Evolutionary conservation across 2,888 invertebrate genomes (phyloP).

Genomic region (Hermodice carunculata): DNA sequence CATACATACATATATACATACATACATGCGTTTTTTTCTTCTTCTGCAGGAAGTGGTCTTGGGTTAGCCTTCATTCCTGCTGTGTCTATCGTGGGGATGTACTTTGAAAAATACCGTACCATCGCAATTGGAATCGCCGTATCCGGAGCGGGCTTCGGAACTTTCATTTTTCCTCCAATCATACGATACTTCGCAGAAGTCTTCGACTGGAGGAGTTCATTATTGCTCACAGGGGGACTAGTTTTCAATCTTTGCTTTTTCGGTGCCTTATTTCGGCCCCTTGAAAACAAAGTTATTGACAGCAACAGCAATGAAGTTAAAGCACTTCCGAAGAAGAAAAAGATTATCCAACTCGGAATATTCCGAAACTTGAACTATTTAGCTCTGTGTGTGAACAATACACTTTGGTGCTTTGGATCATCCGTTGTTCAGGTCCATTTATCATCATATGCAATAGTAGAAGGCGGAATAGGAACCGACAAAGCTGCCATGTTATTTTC

Average conservation of each 20-base stretch:
- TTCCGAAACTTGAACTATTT: constrained; percentile 26
- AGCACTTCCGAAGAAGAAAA: neutral
- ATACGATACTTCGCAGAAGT: constrained; percentile 43
- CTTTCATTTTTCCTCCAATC: constrained; percentile 48
- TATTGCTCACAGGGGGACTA: constrained; percentile 49
- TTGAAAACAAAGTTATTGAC: neutral
- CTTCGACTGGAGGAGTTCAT: constrained; percentile 48
- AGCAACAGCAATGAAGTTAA: neutral
- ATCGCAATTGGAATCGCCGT: constrained; percentile 51
- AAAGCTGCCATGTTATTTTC: constrained; percentile 46
- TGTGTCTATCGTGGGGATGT: constrained; percentile 47
- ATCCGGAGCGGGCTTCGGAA: constrained; percentile 52
- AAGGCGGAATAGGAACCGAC: constrained; percentile 37
- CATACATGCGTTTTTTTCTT: too few species aligned
- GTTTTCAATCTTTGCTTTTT: constrained; percentile 46
- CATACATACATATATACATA: too few species aligned
- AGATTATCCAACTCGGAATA: constrained; percentile 17
- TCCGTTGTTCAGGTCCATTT: constrained; percentile 51
- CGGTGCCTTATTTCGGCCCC: constrained; percentile 46
- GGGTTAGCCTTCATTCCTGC: constrained; percentile 49
- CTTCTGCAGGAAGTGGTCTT: constrained; percentile 45
- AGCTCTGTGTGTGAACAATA: constrained; percentile 42
- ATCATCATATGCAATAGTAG: constrained; percentile 42
- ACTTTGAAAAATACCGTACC: constrained; percentile 46
- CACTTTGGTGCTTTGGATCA: constrained; percentile 47